Evolutionary conservation across 2,888 invertebrate species (phyloP).

Genomic region (Harpagoxenus sublaevis): DNA sequence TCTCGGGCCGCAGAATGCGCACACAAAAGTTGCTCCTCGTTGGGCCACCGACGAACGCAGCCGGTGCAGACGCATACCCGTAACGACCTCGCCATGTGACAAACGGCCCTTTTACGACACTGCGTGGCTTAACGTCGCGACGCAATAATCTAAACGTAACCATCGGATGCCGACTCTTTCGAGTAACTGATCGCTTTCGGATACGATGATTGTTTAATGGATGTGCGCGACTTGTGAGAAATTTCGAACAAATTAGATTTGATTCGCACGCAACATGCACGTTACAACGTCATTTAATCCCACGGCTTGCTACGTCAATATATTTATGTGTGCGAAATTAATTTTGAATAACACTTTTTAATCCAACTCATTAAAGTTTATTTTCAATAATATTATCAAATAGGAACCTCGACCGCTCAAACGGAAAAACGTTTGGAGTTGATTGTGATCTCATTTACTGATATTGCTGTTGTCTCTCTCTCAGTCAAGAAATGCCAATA

Average conservation of each 20-base stretch:
- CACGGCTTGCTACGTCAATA: not conserved
- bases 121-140: slow-evolving; percentile 31
- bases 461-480: not conserved
- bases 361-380: not conserved
- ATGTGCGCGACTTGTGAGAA: slow-evolving; percentile 4
- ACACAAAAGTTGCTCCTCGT: slow-evolving; percentile 62
- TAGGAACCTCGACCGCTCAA: not conserved
- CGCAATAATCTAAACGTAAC: slow-evolving; percentile 53
- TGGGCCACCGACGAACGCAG: slow-evolving; percentile 29
- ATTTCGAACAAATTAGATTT: slow-evolving; percentile 1
- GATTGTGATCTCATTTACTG: not conserved
- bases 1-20: slow-evolving; percentile 69
- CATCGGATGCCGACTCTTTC: slow-evolving; percentile 28
- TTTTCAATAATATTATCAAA: not conserved
- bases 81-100: slow-evolving; percentile 68
- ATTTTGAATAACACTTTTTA: not conserved
- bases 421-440: not conserved
- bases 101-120: slow-evolving; percentile 60
- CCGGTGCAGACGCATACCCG: slow-evolving; percentile 49
- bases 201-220: slow-evolving; percentile 42
- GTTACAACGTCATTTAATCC: not conserved
- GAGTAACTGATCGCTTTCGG: slow-evolving; percentile 44
- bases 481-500: not conserved
- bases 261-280: not conserved
- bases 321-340: not conserved